Conservation (phyloP, 1,140 invertebrate species). For the Sycobia sp. region DNA sequence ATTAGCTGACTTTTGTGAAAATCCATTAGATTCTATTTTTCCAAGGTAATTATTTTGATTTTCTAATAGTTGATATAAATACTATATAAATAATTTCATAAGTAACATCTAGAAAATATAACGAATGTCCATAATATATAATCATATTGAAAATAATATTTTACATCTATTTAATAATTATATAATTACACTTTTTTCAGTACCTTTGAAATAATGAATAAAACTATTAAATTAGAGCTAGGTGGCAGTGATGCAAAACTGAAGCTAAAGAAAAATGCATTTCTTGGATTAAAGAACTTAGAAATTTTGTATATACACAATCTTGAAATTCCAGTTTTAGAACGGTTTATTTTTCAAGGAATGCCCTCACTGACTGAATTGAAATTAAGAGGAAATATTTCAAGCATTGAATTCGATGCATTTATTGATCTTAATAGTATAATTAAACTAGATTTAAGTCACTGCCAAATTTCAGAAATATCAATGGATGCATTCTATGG, state of each 20-base stretch:
- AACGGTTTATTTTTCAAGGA: constrained; percentile 68
- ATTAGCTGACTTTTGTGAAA: constrained; percentile 67
- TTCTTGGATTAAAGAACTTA: constrained; percentile 66
- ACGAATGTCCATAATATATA: too few relatives aligned
- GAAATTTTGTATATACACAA: constrained; percentile 64
- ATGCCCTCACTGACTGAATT: constrained; percentile 63
- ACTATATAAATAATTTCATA: too few relatives aligned
- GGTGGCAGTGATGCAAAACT: constrained; percentile 63
- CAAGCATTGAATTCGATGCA: constrained; percentile 69
- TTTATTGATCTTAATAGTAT: constrained; percentile 68
- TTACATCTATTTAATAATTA: too few relatives aligned
- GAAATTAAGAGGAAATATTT: constrained; percentile 65
- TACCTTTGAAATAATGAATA: constrained; percentile 75
- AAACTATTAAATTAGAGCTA: constrained; percentile 66
- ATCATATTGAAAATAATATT: neutral
- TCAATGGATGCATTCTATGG: constrained; percentile 75
- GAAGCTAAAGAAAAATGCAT: constrained; percentile 67
- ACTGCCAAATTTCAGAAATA: constrained; percentile 68
- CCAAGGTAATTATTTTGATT: constrained; percentile 54
- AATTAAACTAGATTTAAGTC: constrained; percentile 65
- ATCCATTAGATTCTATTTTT: constrained; percentile 71
- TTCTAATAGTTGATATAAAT: neutral
- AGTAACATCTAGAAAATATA: too few relatives aligned
- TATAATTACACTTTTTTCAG: constrained; percentile 44
- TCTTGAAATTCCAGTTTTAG: constrained; percentile 63